phyloP scores from a whole-genome alignment of 1,140 invertebrate genomes.

The Drosophila equinoxialis region DNA sequence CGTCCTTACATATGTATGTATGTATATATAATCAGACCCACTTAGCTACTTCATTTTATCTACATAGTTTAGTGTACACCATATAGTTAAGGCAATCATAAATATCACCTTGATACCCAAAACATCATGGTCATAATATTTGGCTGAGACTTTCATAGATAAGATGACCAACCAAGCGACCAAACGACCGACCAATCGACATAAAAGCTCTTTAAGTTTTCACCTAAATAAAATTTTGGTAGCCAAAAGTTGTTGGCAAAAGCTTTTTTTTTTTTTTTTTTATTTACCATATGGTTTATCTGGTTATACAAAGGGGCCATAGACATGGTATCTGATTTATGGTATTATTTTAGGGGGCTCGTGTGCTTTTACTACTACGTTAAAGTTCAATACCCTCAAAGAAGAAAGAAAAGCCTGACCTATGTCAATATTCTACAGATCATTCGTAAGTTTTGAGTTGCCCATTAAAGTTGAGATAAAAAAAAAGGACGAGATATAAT shows the following conservation, averaged over 20 bases:
- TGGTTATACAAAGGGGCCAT: neutral
- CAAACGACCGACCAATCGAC: neutral
- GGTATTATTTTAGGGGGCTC: slow-evolving; percentile 2
- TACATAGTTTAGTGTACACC: neutral
- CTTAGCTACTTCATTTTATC: slow-evolving; percentile 12
- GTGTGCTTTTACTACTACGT: slow-evolving; percentile 3
- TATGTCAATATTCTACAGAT: neutral
- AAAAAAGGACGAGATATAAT: no score
- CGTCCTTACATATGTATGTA: neutral
- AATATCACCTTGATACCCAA: neutral
- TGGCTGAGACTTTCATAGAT: neutral
- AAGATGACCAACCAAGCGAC: neutral
- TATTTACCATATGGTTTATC: slow-evolving; percentile 4
- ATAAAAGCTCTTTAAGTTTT: neutral
- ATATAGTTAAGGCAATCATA: slow-evolving; percentile 4
- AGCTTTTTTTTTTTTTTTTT: neutral
- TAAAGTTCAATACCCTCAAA: neutral
- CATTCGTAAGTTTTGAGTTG: neutral
- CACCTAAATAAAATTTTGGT: neutral
- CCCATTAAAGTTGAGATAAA: neutral
- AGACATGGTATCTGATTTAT: slow-evolving; percentile 14
- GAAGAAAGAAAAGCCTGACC: neutral
- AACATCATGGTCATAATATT: neutral
- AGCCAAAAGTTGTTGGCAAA: neutral
- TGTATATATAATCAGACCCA: neutral